A percentile compares a stretch with the other conserved stretches of the same genome.
Evolutionary conservation across 2,888 invertebrate genomes (phyloP).

Genomic region (Romanomermis culicivorax): DNA sequence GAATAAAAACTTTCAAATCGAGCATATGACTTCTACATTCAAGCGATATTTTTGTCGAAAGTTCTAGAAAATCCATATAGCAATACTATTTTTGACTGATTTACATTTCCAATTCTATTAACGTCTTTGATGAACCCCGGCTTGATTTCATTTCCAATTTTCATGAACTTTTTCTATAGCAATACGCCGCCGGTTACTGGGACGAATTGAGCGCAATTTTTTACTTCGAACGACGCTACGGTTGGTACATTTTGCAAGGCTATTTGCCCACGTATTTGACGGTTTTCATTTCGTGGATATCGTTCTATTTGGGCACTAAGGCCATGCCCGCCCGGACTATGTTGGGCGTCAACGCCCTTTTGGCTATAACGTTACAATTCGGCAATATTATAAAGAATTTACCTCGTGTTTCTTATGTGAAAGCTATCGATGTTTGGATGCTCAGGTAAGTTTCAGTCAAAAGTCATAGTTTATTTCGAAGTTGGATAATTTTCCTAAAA

Average conservation of each 20-base stretch:
- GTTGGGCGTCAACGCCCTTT: slow-evolving; percentile 28
- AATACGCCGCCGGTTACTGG: slow-evolving; percentile 26
- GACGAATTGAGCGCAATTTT: slow-evolving; percentile 26
- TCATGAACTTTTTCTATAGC: too few species aligned
- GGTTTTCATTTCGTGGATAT: slow-evolving; percentile 28
- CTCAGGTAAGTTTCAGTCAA: slow-evolving; percentile 17
- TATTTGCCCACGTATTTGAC: slow-evolving; percentile 28
- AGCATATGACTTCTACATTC: too few species aligned
- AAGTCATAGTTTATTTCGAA: too few species aligned
- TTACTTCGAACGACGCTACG: slow-evolving; percentile 23
- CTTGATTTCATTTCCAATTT: too few species aligned
- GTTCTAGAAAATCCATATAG: too few species aligned
- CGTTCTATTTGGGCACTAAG: slow-evolving; percentile 26
- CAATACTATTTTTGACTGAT: too few species aligned
- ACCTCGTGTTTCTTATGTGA: slow-evolving; percentile 27
- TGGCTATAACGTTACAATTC: slow-evolving; percentile 29
- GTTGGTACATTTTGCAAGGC: slow-evolving; percentile 27
- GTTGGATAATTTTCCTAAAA: too few species aligned
- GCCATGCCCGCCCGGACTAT: slow-evolving; percentile 29
- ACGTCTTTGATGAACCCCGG: too few species aligned
- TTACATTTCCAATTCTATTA: too few species aligned
- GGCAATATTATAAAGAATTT: slow-evolving; percentile 28
- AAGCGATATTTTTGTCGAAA: too few species aligned
- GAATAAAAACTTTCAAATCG: too few species aligned
- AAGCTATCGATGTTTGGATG: slow-evolving; percentile 27